These are phyloP conservation scores for Varanus salvator DNA, from an alignment of 2,113 vertebrate genomes.

Conservation along the genomic window DNA sequence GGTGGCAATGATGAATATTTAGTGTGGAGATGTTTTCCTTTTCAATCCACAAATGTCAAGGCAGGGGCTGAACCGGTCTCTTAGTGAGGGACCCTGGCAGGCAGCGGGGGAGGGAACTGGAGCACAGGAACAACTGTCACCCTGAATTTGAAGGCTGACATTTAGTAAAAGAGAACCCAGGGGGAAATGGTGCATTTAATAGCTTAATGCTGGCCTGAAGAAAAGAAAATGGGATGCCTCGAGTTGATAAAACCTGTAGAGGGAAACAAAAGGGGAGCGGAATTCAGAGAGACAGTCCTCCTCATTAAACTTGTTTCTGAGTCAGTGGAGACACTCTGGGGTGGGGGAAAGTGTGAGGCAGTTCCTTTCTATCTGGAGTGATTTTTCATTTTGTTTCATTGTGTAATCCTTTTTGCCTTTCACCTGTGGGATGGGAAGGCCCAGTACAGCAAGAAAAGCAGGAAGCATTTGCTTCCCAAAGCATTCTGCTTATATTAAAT, in stretches of 20 bases:
- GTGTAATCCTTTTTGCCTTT: conserved; percentile 28
- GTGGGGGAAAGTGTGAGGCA: conserved; percentile 1
- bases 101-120: not conserved
- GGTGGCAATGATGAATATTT: conserved; percentile 51
- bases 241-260: conserved; percentile 47
- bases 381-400: conserved; percentile 24
- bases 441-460: conserved; percentile 32
- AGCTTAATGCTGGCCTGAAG: conserved; percentile 46
- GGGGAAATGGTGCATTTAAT: conserved; percentile 56
- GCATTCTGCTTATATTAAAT: conserved; percentile 33
- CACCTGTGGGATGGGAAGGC: conserved; percentile 24
- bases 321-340: conserved; percentile 39
- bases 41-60: conserved; percentile 15
- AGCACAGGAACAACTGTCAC: not conserved
- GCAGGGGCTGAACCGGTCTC: conserved; percentile 19
- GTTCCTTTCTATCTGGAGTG: conserved; percentile 14
- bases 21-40: conserved; percentile 43
- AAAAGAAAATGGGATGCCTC: conserved; percentile 42
- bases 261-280: conserved; percentile 43
- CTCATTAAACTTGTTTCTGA: conserved; percentile 44
- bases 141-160: conserved; percentile 46
- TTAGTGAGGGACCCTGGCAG: not conserved
- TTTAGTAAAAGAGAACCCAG: conserved; percentile 45
- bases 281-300: conserved; percentile 27
- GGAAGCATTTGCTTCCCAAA: conserved; percentile 20